Conservation (phyloP, 1,140 invertebrate genomes). For the Aphelenchoides avenae region DNA sequence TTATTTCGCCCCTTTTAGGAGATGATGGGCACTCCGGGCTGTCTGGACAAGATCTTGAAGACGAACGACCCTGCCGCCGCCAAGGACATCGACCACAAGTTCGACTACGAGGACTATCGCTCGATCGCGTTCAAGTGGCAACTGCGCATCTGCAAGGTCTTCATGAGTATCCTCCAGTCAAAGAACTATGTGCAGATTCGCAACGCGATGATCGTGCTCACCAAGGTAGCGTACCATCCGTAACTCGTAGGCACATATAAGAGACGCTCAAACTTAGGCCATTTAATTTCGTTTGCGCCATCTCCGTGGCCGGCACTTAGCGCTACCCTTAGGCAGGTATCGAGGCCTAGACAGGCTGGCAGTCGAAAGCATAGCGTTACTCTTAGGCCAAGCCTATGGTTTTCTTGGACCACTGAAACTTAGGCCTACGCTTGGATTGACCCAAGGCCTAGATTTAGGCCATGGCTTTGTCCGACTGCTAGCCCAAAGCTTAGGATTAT, state of each 20-base stretch:
- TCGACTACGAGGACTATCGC: constrained; percentile 35
- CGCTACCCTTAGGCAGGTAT: too few relatives aligned
- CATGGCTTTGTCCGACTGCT: too few relatives aligned
- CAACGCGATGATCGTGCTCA: constrained; percentile 38
- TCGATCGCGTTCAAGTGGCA: constrained; percentile 48
- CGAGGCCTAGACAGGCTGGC: too few relatives aligned
- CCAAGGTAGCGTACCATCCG: too few relatives aligned
- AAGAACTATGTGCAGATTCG: constrained; percentile 28
- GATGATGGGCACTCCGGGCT: constrained; percentile 31
- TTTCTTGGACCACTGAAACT: too few relatives aligned
- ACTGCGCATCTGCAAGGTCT: constrained; percentile 19
- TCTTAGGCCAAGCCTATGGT: too few relatives aligned
- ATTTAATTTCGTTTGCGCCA: constrained; percentile 17
- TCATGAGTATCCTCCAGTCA: constrained; percentile 20
- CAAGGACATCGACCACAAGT: constrained; percentile 17
- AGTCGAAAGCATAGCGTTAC: too few relatives aligned
- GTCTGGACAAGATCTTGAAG: constrained; percentile 36
- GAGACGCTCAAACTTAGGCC: neutral
- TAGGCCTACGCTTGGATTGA: too few relatives aligned
- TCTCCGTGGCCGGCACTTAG: too few relatives aligned
- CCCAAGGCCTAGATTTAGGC: too few relatives aligned
- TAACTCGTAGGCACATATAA: too few relatives aligned
- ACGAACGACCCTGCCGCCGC: constrained; percentile 25
- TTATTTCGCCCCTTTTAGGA: constrained; percentile 19
- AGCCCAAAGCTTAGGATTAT: too few relatives aligned